phyloP scores from a whole-genome alignment of 2,888 invertebrate species.

The Lycaena phlaeas region DNA sequence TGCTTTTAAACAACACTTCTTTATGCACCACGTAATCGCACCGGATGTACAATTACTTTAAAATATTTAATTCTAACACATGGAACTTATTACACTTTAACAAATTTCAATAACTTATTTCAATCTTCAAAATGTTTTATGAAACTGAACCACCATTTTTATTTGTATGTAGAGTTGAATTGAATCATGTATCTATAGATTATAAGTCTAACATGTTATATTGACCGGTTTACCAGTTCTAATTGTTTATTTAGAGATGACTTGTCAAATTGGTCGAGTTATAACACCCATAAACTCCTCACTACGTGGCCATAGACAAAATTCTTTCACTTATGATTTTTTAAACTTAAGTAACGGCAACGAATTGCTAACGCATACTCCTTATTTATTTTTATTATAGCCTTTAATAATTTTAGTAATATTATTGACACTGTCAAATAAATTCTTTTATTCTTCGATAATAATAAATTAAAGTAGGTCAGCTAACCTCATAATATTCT shows the following conservation, averaged over 20 bases:
- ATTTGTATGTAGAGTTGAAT: conserved; percentile 54
- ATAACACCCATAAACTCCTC: conserved; percentile 14
- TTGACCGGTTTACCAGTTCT: neutral
- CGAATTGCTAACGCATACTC: too few species aligned
- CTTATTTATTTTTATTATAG: too few species aligned
- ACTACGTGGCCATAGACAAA: conserved; percentile 7
- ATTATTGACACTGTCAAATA: too few species aligned
- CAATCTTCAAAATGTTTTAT: conserved; percentile 44
- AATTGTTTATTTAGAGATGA: neutral
- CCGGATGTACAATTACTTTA: conserved; percentile 31
- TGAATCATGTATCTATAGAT: conserved; percentile 44
- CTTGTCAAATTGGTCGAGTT: conserved; percentile 29
- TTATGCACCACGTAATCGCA: conserved; percentile 50
- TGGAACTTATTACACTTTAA: conserved; percentile 27
- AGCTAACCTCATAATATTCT: too few species aligned
- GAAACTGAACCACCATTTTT: conserved; percentile 70
- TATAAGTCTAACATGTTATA: conserved; percentile 15
- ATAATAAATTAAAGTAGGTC: too few species aligned
- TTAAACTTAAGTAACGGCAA: neutral
- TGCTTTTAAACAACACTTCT: conserved; percentile 60
- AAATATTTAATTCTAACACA: conserved; percentile 30
- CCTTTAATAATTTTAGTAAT: too few species aligned
- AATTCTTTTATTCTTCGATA: too few species aligned
- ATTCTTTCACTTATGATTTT: conserved; percentile 5
- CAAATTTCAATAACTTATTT: conserved; percentile 31